Evolutionary conservation across 2,888 invertebrate species (phyloP).

Genomic region (Molorchus minor): DNA sequence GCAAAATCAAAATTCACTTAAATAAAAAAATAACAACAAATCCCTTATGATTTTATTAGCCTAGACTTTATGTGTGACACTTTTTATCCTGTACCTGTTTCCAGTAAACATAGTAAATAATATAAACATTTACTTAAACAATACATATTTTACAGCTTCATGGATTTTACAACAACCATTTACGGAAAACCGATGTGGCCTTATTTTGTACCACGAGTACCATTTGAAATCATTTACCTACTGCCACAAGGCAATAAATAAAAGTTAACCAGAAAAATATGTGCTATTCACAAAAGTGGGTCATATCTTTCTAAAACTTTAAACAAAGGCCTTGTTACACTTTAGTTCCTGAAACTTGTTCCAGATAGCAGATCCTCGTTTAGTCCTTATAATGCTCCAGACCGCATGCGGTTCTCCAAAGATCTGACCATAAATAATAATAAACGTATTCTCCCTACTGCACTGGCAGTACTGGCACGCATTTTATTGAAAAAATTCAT

Average conservation of each 20-base stretch:
- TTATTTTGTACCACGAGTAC: not conserved
- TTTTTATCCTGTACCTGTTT: too few relatives aligned
- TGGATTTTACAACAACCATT: too few relatives aligned
- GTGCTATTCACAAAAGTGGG: slow-evolving; percentile 33
- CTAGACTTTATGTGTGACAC: too few relatives aligned
- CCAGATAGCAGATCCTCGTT: too few relatives aligned
- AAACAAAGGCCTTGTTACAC: slow-evolving; percentile 27
- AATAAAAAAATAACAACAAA: too few relatives aligned
- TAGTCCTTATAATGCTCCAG: slow-evolving; percentile 36
- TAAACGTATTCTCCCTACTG: slow-evolving; percentile 41
- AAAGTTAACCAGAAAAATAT: not conserved
- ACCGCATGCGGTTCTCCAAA: slow-evolving; percentile 48
- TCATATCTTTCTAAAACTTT: slow-evolving; percentile 31
- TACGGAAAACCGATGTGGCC: not conserved
- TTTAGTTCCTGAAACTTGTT: slow-evolving; percentile 34
- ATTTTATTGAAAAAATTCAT: slow-evolving; percentile 42
- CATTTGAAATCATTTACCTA: not conserved
- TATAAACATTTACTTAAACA: too few relatives aligned
- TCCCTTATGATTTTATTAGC: too few relatives aligned
- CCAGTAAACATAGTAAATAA: too few relatives aligned
- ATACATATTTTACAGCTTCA: too few relatives aligned
- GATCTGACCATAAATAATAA: slow-evolving; percentile 49
- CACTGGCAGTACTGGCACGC: slow-evolving; percentile 38
- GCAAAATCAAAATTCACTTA: too few relatives aligned
- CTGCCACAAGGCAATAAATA: not conserved